phyloP scores from a whole-genome alignment of 2,888 invertebrate species.

The Folsomia manolachei region DNA sequence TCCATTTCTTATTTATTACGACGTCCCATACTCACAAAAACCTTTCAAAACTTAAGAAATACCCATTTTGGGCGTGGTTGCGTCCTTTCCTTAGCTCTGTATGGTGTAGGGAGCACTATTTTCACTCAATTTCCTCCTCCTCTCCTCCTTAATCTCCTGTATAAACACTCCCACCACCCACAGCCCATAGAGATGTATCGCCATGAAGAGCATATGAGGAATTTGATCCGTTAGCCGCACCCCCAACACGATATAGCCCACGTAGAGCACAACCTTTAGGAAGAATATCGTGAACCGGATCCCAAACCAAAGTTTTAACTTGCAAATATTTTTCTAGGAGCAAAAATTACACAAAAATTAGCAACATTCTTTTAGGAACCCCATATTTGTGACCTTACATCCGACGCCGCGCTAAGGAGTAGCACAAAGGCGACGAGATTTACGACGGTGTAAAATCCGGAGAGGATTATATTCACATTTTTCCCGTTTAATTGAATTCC shows the following conservation, averaged over 20 bases:
- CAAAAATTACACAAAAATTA: conserved; percentile 8
- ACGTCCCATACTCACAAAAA: no score
- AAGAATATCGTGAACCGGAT: conserved; percentile 31
- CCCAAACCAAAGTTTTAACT: conserved; percentile 39
- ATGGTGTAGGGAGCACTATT: neutral
- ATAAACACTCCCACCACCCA: conserved; percentile 38
- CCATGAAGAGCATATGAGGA: conserved; percentile 38
- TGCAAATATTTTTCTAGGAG: conserved; percentile 32
- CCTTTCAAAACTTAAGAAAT: no score
- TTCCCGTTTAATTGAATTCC: conserved; percentile 28
- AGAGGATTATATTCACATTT: conserved; percentile 23
- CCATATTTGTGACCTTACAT: conserved; percentile 13
- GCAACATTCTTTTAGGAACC: neutral
- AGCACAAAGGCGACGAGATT: conserved; percentile 27
- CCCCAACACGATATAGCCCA: conserved; percentile 31
- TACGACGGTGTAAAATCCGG: conserved; percentile 24
- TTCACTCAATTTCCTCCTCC: neutral
- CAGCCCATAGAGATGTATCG: conserved; percentile 36
- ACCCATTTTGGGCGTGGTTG: no score
- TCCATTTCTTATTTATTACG: neutral
- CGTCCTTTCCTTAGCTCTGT: neutral
- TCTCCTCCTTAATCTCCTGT: conserved; percentile 30
- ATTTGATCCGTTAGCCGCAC: conserved; percentile 29
- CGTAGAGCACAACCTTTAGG: conserved; percentile 35
- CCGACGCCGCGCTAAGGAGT: conserved; percentile 25